These are phyloP conservation scores for Formica selysi DNA, from an alignment of 1,140 invertebrate genomes.

Conservation along the genomic window DNA sequence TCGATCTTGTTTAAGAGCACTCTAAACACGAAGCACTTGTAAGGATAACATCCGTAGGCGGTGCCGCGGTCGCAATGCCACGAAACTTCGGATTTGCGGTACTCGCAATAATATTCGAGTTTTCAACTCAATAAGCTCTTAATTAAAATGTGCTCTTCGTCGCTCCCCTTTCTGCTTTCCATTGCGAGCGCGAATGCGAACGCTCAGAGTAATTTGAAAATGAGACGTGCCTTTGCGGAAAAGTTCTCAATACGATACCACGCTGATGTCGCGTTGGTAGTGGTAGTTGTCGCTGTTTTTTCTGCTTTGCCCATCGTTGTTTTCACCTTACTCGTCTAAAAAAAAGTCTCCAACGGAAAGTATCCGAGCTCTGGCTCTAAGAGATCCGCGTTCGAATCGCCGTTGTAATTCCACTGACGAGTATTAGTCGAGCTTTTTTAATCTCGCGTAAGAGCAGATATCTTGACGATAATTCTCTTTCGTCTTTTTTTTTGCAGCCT, in stretches of 20 bases:
- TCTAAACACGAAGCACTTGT: constrained; percentile 38
- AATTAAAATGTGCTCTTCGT: constrained; percentile 80
- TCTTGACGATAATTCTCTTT: constrained; percentile 57
- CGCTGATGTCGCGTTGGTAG: constrained; percentile 60
- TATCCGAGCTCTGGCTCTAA: constrained; percentile 26
- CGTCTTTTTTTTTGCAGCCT: neutral
- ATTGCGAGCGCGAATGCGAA: constrained; percentile 4
- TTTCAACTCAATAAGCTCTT: constrained; percentile 81
- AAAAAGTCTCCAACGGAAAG: constrained; percentile 53
- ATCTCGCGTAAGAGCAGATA: constrained; percentile 46
- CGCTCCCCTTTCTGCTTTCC: neutral
- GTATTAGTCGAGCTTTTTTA: constrained; percentile 71
- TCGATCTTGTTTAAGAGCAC: constrained; percentile 31
- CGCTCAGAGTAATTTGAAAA: constrained; percentile 79
- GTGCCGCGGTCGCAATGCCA: constrained; percentile 42
- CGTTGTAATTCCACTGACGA: constrained; percentile 66
- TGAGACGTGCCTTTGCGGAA: constrained; percentile 75
- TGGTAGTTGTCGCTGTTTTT: constrained; percentile 53
- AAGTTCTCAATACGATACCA: constrained; percentile 77
- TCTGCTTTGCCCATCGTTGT: constrained; percentile 41
- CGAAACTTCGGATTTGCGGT: constrained; percentile 66
- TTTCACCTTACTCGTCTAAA: constrained; percentile 48
- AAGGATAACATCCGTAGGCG: constrained; percentile 53
- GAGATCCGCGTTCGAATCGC: constrained; percentile 24
- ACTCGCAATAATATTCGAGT: constrained; percentile 80